Evolutionary conservation across 1,140 invertebrate genomes (phyloP), one percentile per base, ranked within the genome.

Genomic region (Vanessa tameamea): DNA sequence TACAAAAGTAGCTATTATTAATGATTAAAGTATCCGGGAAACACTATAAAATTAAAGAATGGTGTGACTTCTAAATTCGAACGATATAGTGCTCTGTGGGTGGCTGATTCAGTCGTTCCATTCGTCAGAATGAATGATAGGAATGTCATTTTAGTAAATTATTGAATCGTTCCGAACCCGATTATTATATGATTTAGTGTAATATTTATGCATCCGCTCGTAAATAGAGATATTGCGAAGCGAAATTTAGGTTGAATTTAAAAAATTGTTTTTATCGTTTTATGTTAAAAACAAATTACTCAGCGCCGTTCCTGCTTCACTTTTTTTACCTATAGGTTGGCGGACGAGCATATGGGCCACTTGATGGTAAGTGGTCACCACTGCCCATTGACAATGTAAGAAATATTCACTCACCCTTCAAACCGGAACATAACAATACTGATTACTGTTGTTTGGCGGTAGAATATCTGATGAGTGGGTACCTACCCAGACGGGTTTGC

Each of bases 151-250:
- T 70, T 48, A 70, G 37, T 63, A 59, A 70, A 63, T 70, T 70
- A 70, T 70, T 70, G 68, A 63, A 70, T 70, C 68, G 61, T 50
- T 59, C 68, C 47, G 68, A 48, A 47, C 15, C 13, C 68, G 61
- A 63, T 70, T 63, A 73, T 73, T 59, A 59, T 68, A 48, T 67
- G 65, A 68, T 73, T 68, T 68, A 73, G 48, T 68, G 37, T 57
- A 37, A 47, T 69, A 69, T 69, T 69, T 57, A 69, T 55, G 66
- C 37, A 43, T 69, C 66, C 66, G 37, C 50, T 69, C 57, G 43
- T 69, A 69, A 69, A 59, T 69, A 20, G 55, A 20, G 20, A 55
- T 57, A 69, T 47, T 43, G 57, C 26, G 66, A 69, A 43, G 53
- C 66, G 53, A 69, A 69, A 69, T 69, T 57, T 53, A 53, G 66